Evolutionary conservation across 2,888 invertebrate genomes (phyloP), one percentile per base, ranked within the genome.

Genomic region (Polia nebulosa): DNA sequence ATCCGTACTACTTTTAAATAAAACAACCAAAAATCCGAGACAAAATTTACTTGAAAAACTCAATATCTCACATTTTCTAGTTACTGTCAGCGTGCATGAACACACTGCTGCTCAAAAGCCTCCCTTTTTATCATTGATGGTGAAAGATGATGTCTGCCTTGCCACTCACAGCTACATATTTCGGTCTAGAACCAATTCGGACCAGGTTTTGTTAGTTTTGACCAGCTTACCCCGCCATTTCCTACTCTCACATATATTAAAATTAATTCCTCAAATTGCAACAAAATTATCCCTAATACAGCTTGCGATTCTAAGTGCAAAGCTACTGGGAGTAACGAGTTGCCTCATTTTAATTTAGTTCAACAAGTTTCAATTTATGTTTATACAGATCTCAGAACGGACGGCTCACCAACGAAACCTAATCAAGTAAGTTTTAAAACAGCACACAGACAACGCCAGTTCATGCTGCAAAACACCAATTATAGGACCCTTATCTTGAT

Each of bases 301-400:
- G 22, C 17, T 22, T 22, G n/a, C n/a, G 22, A 32, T 58, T 13
- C 22, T 59, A 59, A 59, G 22, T 13, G 13, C 32, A 25, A 32
- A 22, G 17, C 22, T 59, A 17, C 29, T 22, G 17, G 3, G 4
- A 41, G 41, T 22, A 41, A 32, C 2, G 6, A 6, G 8, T 20
- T 39, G 9, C 22, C 17, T 41, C 7, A 5, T 41, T 51, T 5
- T 41, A n/a, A n/a, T n/a, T n/a, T n/a, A n/a, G 6, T 45, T 7
- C 22, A 61, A 63, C 13, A 45, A 34, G 51, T 64, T 49, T 39
- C 17, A 41, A 53, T 66, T 70, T 64, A 58, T 69, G 73, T 83
- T 81, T 53, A 64, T 29, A 72, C 90, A 94, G 94, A 95, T 86
- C 87, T 95, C 36, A 90, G 90, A 68, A 88, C 92, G 32, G 93